Percentiles rank a stretch among this genome's conserved stretches.
These are phyloP conservation scores for Calameuta pallipes DNA, from an alignment of 2,888 invertebrate genomes.

Conservation along the genomic window DNA sequence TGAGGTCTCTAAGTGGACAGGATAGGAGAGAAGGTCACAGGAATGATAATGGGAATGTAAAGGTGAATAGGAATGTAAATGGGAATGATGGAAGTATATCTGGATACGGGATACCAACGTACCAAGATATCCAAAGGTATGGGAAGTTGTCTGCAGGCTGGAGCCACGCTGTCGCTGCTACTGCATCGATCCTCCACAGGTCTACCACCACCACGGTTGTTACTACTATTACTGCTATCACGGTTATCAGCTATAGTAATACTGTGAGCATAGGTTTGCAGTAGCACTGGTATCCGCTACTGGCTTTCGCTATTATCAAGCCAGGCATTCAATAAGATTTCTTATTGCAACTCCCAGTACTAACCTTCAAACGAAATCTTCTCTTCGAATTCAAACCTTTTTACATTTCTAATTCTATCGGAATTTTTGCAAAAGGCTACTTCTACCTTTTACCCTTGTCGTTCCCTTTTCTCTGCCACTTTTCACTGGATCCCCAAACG, in stretches of 20 bases:
- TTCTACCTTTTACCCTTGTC: not conserved
- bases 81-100: not conserved
- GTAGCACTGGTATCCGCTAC: not conserved
- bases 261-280: not conserved
- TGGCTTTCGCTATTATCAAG: not conserved
- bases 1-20: not conserved
- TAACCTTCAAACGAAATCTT: not conserved
- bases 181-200: slow-evolving; percentile 42
- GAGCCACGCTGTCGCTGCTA: slow-evolving; percentile 61
- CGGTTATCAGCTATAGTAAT: not conserved
- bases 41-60: slow-evolving; percentile 42
- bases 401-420: not conserved
- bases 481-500: not conserved
- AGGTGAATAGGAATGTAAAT: slow-evolving; percentile 12
- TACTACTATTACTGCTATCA: not conserved
- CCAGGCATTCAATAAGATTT: not conserved
- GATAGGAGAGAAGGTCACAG: slow-evolving; percentile 29
- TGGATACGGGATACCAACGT: not conserved
- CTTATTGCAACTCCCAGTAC: not conserved
- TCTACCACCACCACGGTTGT: not conserved
- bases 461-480: not conserved
- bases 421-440: not conserved
- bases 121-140: slow-evolving; percentile 10
- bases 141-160: slow-evolving; percentile 42
- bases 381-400: not conserved